Base-by-base conservation (phyloP, 2,888 invertebrate genomes). In the Acleris emargana region DNA sequence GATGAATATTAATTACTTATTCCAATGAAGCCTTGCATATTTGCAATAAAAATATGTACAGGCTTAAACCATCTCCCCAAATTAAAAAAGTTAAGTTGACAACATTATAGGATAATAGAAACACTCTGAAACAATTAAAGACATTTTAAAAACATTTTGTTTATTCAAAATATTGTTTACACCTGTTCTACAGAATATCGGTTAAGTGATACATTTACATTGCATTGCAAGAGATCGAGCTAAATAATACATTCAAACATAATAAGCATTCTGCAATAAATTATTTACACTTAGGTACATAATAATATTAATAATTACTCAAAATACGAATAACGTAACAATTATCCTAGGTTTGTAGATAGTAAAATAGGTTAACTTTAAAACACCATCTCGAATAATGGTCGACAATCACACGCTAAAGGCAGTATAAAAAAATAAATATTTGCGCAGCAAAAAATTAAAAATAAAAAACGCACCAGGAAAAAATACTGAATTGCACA, bases 181-280 rank as follows among this genome's bases (percentile, higher is more conserved):
- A 64, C 20, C 54, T 50, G 3, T 49, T 54, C 43, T 53, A 59
- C n/a, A 59, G 45, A 43, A 54, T 54, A 59, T 28, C 54, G 42
- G 54, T 5, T 25, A 20, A 57, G 20, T 43, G n/a, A 57, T 6
- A 55, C 32, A 50, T 43, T 52, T 38, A 42, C 18, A 49, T 59
- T 53, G 59, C 64, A 59, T 53, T 25, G 43, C 58, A 59, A 49
- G 64, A 64, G 64, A 64, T 64, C 59, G 55, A 60, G 54, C 64
- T 45, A 49, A 17, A 59, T 64, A 59, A 64, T 50, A 64, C 28
- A 25, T 25, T 53, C 28, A 59, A 64, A 59, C 55, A 55, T 13
- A 60, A 64, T 55, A 59, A 64, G 59, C 64, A 64, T 55, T 50
- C 64, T 43, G 28, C 20, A 64, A 59, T 64, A 64, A 59, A 60